Evolutionary conservation across 2,113 vertebrate genomes (phyloP), one percentile per base, ranked within the genome.

Genomic region (Hippocampus zosterae): DNA sequence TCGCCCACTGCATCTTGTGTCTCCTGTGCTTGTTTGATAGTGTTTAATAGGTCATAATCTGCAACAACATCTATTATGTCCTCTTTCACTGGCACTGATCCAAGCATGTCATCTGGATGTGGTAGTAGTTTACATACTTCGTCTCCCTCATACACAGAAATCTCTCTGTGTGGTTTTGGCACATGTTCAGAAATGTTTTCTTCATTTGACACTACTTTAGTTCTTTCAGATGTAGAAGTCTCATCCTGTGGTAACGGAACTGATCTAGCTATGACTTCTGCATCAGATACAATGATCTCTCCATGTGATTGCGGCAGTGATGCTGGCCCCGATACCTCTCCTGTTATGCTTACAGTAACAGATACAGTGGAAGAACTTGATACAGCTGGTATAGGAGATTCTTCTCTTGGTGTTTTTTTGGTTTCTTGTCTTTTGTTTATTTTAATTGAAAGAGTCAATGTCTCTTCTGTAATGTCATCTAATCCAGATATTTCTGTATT

Each of bases 381-480:
- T 25, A 44, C 40, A 44, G 11, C 13, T 10, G 42, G 23, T 65
- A 16, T 18, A 46, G 63, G 63, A 46, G 63, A 46, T 8, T 65
- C 63, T 12, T 16, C 23, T 65, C 42, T 46, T 27, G 41, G n/a
- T 25, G 21, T 44, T 42, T 25, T 42, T 23, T 25, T 25, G 12
- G 42, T 15, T 8, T 65, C 63, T 46, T 46, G 41, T 44, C 63
- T 46, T 65, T 65, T 65, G 41, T 46, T 65, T 44, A 65, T 65
- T 25, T 25, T 65, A 44, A 65, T 25, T 16, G 40, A 65, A 16
- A 65, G 21, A 23, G 40, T 42, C 21, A 42, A 1, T 23, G 8
- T 7, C 11, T 64, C 40, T 23, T 64, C 62, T 42, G 40, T 2
- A 23, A 46, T 46, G 4, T 25, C 41, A 8, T 44, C 41, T 13